Base-by-base conservation (phyloP, 2,888 invertebrate species). In the Horisme vitalbata region DNA sequence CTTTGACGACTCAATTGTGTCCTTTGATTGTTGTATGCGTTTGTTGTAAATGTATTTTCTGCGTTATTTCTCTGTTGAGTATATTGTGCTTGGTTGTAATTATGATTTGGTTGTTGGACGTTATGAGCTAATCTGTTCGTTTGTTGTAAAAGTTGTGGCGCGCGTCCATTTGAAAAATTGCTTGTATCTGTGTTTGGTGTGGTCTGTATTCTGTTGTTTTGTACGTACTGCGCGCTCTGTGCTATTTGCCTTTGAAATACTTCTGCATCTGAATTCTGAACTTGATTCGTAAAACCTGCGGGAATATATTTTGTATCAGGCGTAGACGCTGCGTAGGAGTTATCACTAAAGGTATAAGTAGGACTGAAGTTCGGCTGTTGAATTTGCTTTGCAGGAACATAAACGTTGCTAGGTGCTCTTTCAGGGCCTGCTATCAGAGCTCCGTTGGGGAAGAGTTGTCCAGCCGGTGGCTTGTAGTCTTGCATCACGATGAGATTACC, bases 401-500 rank as follows among this genome's bases (percentile, higher is more conserved):
- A 79, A 9, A 81, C 59, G 45, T 79, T 82, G 43, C 68, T 80
- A 1, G 75, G 74, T 14, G 67, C 55, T 58, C 75, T 71, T 46
- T 84, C 80, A 1, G 76, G 75, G 6, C 75, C 72, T 9, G 75
- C 68, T 31, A 74, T 56, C 7, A 80, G 60, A 6, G 79, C 80
- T 30, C 75, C 82, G 27, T 82, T 86, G 0, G 82, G 81, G 41
- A 83, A 83, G 10, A 83, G 51, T 59, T 87, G 86, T 11, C 83
- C 83, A 3, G 66, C 63, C 2, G 88, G 89, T 10, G 89, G 84
- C 38, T 71, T 86, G 51, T 90, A 90, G 24, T 84, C 80, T 61
- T 90, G 90, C 82, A 87, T 85, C 0, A 82, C 75, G 8, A 88
- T 68, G 1, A 76, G 60, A 53, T 83, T 83, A 44, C 73, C 75